A percentile compares a stretch with the other conserved stretches of the same genome.
Evolutionary conservation across 2,797 vertebrate genomes (phyloP).

Genomic region (Esox lucius): DNA sequence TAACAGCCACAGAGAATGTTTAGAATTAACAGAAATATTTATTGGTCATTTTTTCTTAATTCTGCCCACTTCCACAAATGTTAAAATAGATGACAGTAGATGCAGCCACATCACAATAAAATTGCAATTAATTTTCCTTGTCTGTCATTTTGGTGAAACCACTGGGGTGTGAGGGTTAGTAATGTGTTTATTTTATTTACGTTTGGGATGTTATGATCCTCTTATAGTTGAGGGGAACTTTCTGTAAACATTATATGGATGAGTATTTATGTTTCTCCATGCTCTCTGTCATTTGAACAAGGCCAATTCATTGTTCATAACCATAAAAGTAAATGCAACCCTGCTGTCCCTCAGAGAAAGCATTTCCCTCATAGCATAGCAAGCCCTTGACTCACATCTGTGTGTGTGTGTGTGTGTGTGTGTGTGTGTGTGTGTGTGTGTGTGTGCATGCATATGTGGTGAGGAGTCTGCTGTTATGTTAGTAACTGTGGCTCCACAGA

Average conservation of each 20-base stretch:
- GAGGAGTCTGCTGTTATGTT: no score
- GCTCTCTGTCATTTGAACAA: conserved; percentile 8
- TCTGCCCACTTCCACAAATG: no score
- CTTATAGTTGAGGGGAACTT: not conserved
- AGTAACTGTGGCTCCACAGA: not conserved
- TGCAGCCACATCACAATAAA: no score
- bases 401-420: conserved; percentile 35
- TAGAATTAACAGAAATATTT: no score
- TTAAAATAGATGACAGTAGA: no score
- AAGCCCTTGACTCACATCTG: conserved; percentile 62
- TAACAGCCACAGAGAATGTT: no score
- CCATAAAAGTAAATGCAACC: conserved; percentile 72
- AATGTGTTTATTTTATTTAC: not conserved
- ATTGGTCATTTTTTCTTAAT: no score
- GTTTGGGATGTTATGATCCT: not conserved
- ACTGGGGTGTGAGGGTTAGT: not conserved
- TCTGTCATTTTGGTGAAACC: no score
- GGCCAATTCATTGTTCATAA: conserved; percentile 61
- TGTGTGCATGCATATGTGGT: no score
- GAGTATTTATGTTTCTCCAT: not conserved
- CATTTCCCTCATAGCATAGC: conserved; percentile 73
- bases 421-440: conserved; percentile 5
- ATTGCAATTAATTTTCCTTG: no score
- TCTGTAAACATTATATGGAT: not conserved
- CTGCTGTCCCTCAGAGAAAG: conserved; percentile 40